Base-by-base conservation (phyloP, 2,113 vertebrate species). In the Rhegmatorhina hoffmannsi region DNA sequence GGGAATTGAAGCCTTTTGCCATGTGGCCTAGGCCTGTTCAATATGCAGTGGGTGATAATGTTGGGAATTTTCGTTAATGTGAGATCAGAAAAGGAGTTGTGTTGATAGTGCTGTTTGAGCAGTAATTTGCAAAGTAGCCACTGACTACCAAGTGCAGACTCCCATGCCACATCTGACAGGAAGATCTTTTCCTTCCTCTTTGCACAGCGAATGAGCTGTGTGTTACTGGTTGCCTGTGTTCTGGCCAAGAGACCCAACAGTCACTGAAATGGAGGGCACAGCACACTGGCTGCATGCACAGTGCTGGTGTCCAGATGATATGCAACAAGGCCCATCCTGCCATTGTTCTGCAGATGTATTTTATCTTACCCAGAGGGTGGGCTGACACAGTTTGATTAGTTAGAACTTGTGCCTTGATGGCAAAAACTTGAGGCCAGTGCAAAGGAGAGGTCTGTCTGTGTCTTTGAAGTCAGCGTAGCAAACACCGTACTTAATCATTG, bases 31-130 rank as follows among this genome's bases (percentile, higher is more conserved):
- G 31, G 28, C 13, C 43, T 25, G 24, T 52, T 46, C 15, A 13
- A 13, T 40, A 11, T 66, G 25, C 1, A 5, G 14, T 3, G 1
- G 7, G 29, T 13, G 10, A 31, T 2, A 7, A 7, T 63, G 24
- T 29, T 46, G 25, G 8, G 25, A 55, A 28, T 74, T 88, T n/a
- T 34, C 15, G 11, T 31, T 58, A 3, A 0, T 36, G 14, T 49
- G 13, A 55, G 64, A 52, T 81, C 34, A 50, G 53, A 47, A 68
- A 21, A 77, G 25, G 19, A 38, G 21, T 33, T 85, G 53, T 4
- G 10, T 18, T 68, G 31, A 43, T 52, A 20, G 33, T 74, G 16
- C 55, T 28, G 5, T 64, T 84, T 9, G 28, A 87, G 17, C 21
- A 52, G 28, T 73, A 31, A 18, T 58, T 73, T 52, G 11, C 19